phyloP scores from a whole-genome alignment of 2,888 invertebrate genomes.

The Crioceris asparagi region DNA sequence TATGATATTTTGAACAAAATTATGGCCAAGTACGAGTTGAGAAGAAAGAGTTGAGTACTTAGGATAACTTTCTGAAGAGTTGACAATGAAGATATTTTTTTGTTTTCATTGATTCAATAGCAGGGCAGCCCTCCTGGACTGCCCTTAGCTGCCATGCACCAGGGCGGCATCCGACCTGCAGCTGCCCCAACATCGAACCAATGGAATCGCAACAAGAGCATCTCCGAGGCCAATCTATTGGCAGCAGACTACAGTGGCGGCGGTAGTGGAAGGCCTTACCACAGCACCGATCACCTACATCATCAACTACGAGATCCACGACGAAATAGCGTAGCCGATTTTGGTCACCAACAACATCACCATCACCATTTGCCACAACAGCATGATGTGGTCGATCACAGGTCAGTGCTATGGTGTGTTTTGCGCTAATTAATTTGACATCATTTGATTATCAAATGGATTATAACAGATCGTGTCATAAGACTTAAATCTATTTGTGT shows the following conservation, averaged over 20 bases:
- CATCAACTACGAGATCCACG: conserved; percentile 39
- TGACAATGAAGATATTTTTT: no score
- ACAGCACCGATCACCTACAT: conserved; percentile 18
- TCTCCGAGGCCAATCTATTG: conserved; percentile 79
- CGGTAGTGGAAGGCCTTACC: conserved; percentile 31
- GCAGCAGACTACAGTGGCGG: conserved; percentile 51
- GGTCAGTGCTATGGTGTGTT: conserved; percentile 38
- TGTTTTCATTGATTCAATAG: no score
- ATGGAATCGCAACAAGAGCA: conserved; percentile 51
- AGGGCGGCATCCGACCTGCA: conserved; percentile 48
- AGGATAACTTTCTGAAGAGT: no score
- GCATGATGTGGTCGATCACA: conserved; percentile 44
- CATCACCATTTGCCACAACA: no score
- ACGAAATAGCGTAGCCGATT: conserved; percentile 51
- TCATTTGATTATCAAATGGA: no score
- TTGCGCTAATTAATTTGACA: no score
- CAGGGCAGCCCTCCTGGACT: conserved; percentile 38
- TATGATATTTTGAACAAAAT: no score
- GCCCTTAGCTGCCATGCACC: conserved; percentile 58
- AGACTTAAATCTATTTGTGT: no score
- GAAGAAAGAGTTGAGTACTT: no score
- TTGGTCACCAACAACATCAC: conserved; percentile 38
- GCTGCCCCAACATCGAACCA: conserved; percentile 20
- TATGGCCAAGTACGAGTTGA: no score
- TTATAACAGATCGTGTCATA: no score